Evolutionary conservation across 2,888 invertebrate genomes (phyloP).

Genomic region (Hypsopygia costalis): DNA sequence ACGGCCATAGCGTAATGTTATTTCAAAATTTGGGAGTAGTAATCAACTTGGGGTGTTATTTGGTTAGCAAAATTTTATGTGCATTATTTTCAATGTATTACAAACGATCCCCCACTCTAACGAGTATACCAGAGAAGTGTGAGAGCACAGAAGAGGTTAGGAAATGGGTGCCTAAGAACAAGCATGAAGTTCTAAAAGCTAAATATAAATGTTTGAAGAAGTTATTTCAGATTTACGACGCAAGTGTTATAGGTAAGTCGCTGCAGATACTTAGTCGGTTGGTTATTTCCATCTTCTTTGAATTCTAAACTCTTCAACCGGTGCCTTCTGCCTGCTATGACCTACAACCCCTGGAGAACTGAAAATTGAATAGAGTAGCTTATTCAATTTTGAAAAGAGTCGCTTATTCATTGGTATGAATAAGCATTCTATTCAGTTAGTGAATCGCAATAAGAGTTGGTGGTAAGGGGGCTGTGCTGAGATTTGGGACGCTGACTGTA

Average conservation of each 20-base stretch:
- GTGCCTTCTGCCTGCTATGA: too few species aligned
- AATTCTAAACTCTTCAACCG: too few species aligned
- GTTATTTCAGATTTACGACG: conserved; percentile 68
- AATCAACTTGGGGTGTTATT: conserved; percentile 45
- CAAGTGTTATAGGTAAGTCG: conserved; percentile 48
- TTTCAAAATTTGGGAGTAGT: conserved; percentile 52
- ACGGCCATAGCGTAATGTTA: conserved; percentile 8
- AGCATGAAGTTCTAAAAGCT: conserved; percentile 67
- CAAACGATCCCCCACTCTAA: conserved; percentile 35
- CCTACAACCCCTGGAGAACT: too few species aligned
- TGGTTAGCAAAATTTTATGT: conserved; percentile 52
- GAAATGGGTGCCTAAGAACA: conserved; percentile 72
- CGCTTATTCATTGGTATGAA: too few species aligned
- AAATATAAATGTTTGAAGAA: conserved; percentile 72
- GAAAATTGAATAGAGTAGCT: too few species aligned
- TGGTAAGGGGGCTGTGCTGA: too few species aligned
- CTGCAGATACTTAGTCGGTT: not conserved
- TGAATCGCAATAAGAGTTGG: too few species aligned
- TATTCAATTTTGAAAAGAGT: too few species aligned
- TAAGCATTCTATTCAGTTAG: too few species aligned
- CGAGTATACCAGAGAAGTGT: conserved; percentile 53
- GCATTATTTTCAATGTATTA: conserved; percentile 36
- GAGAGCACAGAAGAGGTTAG: conserved; percentile 43
- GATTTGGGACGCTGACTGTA: too few species aligned
- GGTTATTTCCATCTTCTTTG: too few species aligned